A percentile compares a stretch with the other conserved stretches of the same genome.
phyloP scores from a whole-genome alignment of 1,140 invertebrate genomes.

The Diorhabda sublineata region DNA sequence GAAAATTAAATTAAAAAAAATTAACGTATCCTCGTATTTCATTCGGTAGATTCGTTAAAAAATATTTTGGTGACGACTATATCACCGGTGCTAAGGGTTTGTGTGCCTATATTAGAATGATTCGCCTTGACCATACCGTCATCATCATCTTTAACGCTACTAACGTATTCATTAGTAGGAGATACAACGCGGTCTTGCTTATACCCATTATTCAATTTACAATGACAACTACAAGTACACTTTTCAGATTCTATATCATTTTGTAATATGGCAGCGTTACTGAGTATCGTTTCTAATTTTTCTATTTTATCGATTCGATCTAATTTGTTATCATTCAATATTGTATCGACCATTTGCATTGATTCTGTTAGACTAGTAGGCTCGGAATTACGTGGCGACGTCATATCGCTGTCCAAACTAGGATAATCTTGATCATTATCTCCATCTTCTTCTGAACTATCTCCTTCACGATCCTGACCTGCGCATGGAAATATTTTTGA shows the following conservation, averaged over 20 bases:
- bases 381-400: conserved; percentile 68
- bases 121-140: conserved; percentile 27
- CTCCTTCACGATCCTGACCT: conserved; percentile 57
- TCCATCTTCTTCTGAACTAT: conserved; percentile 49
- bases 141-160: conserved; percentile 22
- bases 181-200: conserved; percentile 49
- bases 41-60: conserved; percentile 61
- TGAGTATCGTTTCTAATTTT: conserved; percentile 77
- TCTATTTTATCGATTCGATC: conserved; percentile 84
- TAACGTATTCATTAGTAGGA: conserved; percentile 42
- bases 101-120: conserved; percentile 57
- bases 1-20: conserved; percentile 1
- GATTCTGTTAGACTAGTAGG: conserved; percentile 87
- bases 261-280: conserved; percentile 64
- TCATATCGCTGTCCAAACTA: conserved; percentile 65
- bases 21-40: background rate
- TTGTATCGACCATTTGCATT: conserved; percentile 85
- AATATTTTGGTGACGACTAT: conserved; percentile 89
- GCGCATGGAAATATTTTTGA: too few relatives aligned
- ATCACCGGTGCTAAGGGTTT: conserved; percentile 88
- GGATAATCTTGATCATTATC: conserved; percentile 71
- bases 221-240: conserved; percentile 40
- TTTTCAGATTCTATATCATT: conserved; percentile 39
- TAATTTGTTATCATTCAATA: conserved; percentile 76
- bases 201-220: conserved; percentile 45